These are phyloP conservation scores for Villa cingulata DNA, from an alignment of 2,888 invertebrate species.

Conservation along the genomic window DNA sequence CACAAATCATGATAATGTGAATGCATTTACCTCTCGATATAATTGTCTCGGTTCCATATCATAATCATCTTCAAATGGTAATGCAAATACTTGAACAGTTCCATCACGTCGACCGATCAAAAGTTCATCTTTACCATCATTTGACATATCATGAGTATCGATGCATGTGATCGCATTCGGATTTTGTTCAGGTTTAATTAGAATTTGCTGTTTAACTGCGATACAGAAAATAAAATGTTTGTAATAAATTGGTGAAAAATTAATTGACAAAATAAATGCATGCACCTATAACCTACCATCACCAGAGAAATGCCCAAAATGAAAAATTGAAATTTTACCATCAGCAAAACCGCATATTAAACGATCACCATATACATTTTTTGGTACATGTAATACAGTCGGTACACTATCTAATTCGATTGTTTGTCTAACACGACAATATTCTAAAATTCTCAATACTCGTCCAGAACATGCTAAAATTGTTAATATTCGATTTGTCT, in stretches of 20 bases:
- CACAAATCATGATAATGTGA: no score
- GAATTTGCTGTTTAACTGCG: slow-evolving; percentile 17
- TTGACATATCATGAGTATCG: slow-evolving; percentile 55
- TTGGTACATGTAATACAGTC: slow-evolving; percentile 52
- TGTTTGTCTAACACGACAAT: slow-evolving; percentile 51
- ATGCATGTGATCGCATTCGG: slow-evolving; percentile 47
- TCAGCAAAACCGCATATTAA: slow-evolving; percentile 80
- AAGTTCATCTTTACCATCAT: slow-evolving; percentile 53
- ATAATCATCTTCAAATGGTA: slow-evolving; percentile 38
- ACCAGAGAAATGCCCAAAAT: slow-evolving; percentile 16
- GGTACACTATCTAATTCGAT: slow-evolving; percentile 39
- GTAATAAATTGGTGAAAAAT: background rate
- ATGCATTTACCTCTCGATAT: slow-evolving; percentile 17
- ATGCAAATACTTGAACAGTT: slow-evolving; percentile 57
- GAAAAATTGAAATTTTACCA: slow-evolving; percentile 70
- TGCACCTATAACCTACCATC: slow-evolving; percentile 17
- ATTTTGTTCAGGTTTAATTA: slow-evolving; percentile 14
- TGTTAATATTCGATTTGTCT: slow-evolving; percentile 51
- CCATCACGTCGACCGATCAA: slow-evolving; percentile 71
- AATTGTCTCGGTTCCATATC: slow-evolving; percentile 19
- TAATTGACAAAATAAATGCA: background rate
- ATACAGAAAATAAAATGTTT: background rate
- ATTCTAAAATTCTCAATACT: slow-evolving; percentile 60
- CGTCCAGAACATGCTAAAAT: slow-evolving; percentile 73
- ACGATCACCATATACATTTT: slow-evolving; percentile 52